Conservation (phyloP, 2,797 vertebrate genomes). For the Peromyscus eremicus region DNA sequence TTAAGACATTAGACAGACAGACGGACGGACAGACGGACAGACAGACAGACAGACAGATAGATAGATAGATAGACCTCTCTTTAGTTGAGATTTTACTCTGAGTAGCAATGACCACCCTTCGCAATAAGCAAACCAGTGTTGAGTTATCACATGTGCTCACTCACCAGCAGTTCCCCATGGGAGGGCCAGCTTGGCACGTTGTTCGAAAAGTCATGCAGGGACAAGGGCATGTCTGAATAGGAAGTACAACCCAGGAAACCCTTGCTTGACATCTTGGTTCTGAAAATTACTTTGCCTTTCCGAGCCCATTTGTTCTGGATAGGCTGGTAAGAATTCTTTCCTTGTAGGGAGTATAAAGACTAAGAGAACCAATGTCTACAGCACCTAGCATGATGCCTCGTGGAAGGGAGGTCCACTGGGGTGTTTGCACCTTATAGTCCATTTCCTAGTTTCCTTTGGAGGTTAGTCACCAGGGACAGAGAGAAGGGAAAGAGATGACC, state of each 20-base stretch:
- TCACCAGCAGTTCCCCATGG: background rate
- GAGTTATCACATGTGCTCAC: background rate
- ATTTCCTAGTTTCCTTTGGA: constrained; percentile 1
- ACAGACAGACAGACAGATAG: too few species aligned
- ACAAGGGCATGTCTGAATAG: background rate
- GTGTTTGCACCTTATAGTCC: too few species aligned
- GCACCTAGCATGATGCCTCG: background rate
- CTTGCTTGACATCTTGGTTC: background rate
- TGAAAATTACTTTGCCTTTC: background rate
- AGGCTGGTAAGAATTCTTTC: background rate
- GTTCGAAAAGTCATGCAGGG: background rate
- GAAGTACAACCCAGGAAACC: background rate
- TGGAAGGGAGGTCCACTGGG: fast-evolving
- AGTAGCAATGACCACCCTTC: background rate
- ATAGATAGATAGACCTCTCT: background rate
- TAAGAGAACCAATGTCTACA: background rate
- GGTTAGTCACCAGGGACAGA: background rate
- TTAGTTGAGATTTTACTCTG: constrained; percentile 16
- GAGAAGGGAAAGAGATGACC: background rate
- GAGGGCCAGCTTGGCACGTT: background rate
- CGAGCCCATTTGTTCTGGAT: background rate
- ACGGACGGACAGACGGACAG: fast-evolving
- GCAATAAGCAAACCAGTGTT: background rate
- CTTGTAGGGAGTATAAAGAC: background rate
- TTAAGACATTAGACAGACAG: background rate